Evolutionary conservation across 30 jellyfish, hydroid and myxozoan genomes (phyloP).

Genomic region (Calvadosia cruxmelitensis): DNA sequence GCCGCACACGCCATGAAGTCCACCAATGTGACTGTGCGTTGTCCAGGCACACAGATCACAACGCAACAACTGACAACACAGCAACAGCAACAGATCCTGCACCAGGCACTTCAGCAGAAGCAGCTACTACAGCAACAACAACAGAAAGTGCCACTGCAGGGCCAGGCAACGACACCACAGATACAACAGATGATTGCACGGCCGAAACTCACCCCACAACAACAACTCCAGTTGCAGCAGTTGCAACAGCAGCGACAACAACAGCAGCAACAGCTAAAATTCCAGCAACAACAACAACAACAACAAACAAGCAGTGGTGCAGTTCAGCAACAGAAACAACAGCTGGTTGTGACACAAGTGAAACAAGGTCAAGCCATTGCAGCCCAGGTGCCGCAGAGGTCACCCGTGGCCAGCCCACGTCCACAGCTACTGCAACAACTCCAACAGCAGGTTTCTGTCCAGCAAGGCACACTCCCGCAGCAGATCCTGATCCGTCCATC

Average conservation of each 20-base stretch:
- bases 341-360: conserved; percentile 87
- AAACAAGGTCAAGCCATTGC: conserved; percentile 23
- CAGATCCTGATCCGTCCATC: conserved; percentile 81
- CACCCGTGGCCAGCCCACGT: neutral
- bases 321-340: conserved; percentile 66
- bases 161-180: conserved; percentile 45
- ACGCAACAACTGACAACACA: conserved; percentile 58
- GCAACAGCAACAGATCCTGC: conserved; percentile 79
- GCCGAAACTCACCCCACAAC: conserved; percentile 76
- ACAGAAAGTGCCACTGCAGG: conserved; percentile 21
- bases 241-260: conserved; percentile 65
- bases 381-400: conserved; percentile 48
- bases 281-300: conserved; percentile 89
- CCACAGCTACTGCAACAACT: conserved; percentile 33
- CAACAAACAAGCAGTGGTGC: conserved; percentile 36
- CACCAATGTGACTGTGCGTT: conserved; percentile 54
- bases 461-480: conserved; percentile 49
- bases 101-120: conserved; percentile 70
- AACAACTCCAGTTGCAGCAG: conserved; percentile 64
- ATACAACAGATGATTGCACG: conserved; percentile 81
- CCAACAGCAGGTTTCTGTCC: conserved; percentile 32
- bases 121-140: conserved; percentile 66
- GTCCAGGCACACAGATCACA: conserved; percentile 68
- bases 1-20: neutral
- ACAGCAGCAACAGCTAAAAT: conserved; percentile 76